Evolutionary conservation across 2,113 vertebrate genomes (phyloP), one percentile per base, ranked within the genome.

Genomic region (Syngnathus floridae): DNA sequence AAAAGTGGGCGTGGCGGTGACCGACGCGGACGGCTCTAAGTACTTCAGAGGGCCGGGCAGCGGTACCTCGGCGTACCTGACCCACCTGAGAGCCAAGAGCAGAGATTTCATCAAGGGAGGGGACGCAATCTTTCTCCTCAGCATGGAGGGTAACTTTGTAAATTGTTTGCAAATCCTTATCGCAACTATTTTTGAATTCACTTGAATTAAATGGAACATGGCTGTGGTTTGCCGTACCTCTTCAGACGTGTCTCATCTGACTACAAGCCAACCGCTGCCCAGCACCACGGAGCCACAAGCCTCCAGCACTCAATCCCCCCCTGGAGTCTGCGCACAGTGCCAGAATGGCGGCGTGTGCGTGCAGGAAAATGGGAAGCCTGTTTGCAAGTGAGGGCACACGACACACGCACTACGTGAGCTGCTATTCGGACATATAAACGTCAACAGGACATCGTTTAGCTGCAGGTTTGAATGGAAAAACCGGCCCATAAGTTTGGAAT

Each of bases 101-200:
- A 91, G 91, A 63, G 77, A 95, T 66, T 98, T 93, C 67, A 91
- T 95, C 58, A 98, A 95, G 82, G 94, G 92, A 37, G 87, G 89
- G 31, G 73, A 93, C 31, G 82, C 89, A 77, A 93, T 90, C 70
- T 87, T 97, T 72, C 91, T 96, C 48, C 74, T 95, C 72, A 93
- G 92, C 14, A 77, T 93, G 77, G 93, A 96, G 82, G 95, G 95
- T 96, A 92, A 22, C 22, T 22, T 22, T 22, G 22, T 22, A 22
- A 86, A 55, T 3, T 31, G 2, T 31, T 31, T 31, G 26, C 26
- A 31, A 31, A 31, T 31, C 26, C 26, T 31, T 31, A 31, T 31
- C 2, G 26, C 40, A 41, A 41, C 12, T 16, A 19, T 11, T 1
- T 35, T 60, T 40, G 10, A 5, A 64, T 60, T 52, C 2, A 7